phyloP scores from a whole-genome alignment of 2,888 invertebrate genomes.

The Cryptocephalus moraei region DNA sequence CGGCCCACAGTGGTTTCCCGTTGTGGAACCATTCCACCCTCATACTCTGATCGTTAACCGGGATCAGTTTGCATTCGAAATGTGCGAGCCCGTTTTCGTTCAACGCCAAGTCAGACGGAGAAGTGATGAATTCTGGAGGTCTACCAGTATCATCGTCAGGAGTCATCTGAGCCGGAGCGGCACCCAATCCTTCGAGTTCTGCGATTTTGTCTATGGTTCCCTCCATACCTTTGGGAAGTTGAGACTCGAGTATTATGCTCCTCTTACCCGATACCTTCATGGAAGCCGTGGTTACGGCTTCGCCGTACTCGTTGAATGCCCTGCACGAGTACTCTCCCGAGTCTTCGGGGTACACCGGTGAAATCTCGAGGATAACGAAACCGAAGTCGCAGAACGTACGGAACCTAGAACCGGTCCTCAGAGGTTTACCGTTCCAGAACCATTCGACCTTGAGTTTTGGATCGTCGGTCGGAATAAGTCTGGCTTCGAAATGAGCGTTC shows the following conservation, averaged over 20 bases:
- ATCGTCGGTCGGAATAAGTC: slow-evolving; percentile 82
- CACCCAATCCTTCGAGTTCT: slow-evolving; percentile 77
- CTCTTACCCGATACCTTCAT: slow-evolving; percentile 89
- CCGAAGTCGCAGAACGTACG: slow-evolving; percentile 97
- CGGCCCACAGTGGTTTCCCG: slow-evolving; percentile 82
- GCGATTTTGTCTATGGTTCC: slow-evolving; percentile 89
- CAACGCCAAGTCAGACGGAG: slow-evolving; percentile 73
- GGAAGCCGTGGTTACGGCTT: slow-evolving; percentile 80
- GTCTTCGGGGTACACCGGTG: slow-evolving; percentile 94
- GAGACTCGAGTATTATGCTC: slow-evolving; percentile 84
- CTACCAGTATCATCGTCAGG: slow-evolving; percentile 76
- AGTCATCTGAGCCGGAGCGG: slow-evolving; percentile 52
- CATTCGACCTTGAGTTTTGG: slow-evolving; percentile 85
- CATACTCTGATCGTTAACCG: slow-evolving; percentile 87
- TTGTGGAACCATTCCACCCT: slow-evolving; percentile 97
- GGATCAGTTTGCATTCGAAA: slow-evolving; percentile 82
- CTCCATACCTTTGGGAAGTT: slow-evolving; percentile 87
- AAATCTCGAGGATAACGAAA: slow-evolving; percentile 93
- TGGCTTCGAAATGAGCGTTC: slow-evolving; percentile 83
- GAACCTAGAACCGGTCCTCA: slow-evolving; percentile 83
- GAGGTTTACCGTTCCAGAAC: slow-evolving; percentile 88
- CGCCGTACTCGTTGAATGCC: slow-evolving; percentile 80
- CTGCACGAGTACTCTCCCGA: slow-evolving; percentile 86
- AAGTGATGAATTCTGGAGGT: slow-evolving; percentile 84
- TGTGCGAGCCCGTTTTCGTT: slow-evolving; percentile 84